Evolutionary conservation across 2,797 vertebrate genomes (phyloP), one percentile per base, ranked within the genome.

Genomic region (Ibycter americanus): DNA sequence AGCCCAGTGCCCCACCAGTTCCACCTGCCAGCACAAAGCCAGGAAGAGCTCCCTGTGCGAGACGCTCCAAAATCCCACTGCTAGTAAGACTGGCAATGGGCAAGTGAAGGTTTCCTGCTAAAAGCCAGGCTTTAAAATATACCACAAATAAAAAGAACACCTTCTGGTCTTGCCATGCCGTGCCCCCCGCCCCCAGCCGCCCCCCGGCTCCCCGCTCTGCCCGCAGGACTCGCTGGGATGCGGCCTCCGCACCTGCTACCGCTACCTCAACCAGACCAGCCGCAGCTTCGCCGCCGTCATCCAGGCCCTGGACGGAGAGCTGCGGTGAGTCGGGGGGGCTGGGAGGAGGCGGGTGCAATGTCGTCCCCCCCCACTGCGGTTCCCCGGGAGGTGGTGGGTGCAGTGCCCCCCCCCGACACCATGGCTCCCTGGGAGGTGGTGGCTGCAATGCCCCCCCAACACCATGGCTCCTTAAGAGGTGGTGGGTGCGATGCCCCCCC

Each of bases 211-310:
- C 6, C 52, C 82, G 46, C 82, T 90, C 15, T 90, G 74, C 61
- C 74, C 61, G 31, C 89, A 91, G 89, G 76, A 91, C 82, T 74
- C 89, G 49, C 76, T 91, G 83, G 89, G 77, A 63, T 63, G 89
- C 9, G 89, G 89, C 42, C 89, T 91, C 83, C 89, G 83, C 44
- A 91, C 83, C 70, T 91, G 89, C 70, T 91, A 87, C 29, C 77
- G 49, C 0, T 91, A 91, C 77, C 89, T 91, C 63, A 87, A 91
- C 77, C 90, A 87, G 90, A 87, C 90, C 71, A 91, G 90, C 83
- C 90, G 90, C n/a, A 91, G 90, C 90, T 91, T 91, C 78, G 90
- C 90, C 83, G 83, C 90, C 51, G 90, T 91, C 51, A 91, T 91
- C 71, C 90, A 92, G 78, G 90, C 90, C 40, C 71, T 92, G 71